phyloP scores from a whole-genome alignment of 2,797 vertebrate genomes.

The Smutsia gigantea region DNA sequence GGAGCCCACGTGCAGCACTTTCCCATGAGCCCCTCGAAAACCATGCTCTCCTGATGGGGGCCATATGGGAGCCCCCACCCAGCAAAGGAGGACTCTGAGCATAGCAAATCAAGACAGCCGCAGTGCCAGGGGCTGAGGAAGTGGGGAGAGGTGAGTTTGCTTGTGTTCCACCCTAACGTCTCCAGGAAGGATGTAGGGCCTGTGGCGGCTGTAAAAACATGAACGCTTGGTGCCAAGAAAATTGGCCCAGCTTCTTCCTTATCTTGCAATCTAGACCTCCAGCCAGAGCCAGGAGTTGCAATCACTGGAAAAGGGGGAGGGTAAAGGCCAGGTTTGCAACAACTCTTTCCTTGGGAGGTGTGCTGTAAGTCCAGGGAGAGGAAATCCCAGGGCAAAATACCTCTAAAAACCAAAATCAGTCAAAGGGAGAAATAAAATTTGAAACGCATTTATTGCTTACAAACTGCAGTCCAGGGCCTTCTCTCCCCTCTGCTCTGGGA shows the following conservation, averaged over 20 bases:
- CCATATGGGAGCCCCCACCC: not conserved
- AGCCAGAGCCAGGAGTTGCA: not conserved
- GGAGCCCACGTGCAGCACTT: constrained; percentile 51
- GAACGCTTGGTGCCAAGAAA: constrained; percentile 56
- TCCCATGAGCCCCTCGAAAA: constrained; percentile 60
- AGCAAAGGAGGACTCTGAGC: not conserved
- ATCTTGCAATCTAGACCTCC: constrained; percentile 62
- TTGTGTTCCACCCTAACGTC: constrained; percentile 34
- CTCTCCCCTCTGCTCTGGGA: too few relatives aligned
- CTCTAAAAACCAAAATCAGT: too few relatives aligned
- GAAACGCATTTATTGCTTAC: too few relatives aligned
- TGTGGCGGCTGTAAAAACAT: constrained; percentile 57
- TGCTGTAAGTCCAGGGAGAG: not conserved
- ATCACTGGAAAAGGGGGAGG: not conserved
- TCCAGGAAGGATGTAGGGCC: constrained; percentile 75
- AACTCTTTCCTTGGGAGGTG: constrained; percentile 28
- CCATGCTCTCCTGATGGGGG: not conserved
- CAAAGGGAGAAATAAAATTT: too few relatives aligned
- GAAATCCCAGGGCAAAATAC: too few relatives aligned
- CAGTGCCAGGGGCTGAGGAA: constrained; percentile 4
- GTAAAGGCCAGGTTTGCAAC: not conserved
- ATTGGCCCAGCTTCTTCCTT: constrained; percentile 52
- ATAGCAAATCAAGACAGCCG: not conserved
- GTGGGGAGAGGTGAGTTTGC: not conserved
- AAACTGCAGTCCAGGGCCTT: too few relatives aligned